Evolutionary conservation across 2,888 invertebrate species (phyloP).

Genomic region (Synergus itoensis): DNA sequence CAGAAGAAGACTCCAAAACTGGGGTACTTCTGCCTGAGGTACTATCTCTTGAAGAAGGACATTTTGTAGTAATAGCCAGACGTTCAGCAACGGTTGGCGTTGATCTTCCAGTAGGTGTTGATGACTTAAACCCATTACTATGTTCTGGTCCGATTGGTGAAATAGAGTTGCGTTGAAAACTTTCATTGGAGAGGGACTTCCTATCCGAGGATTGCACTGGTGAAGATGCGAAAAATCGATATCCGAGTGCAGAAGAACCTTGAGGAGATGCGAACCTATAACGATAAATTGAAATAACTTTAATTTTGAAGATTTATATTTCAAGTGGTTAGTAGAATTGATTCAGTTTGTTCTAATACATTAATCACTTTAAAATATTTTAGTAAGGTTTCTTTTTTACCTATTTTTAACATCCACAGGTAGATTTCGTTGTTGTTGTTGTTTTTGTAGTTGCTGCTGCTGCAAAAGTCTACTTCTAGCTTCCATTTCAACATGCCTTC

Average conservation of each 20-base stretch:
- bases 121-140: constrained; percentile 66
- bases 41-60: constrained; percentile 48
- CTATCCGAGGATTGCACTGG: constrained; percentile 62
- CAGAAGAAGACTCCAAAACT: constrained; percentile 61
- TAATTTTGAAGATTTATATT: background rate
- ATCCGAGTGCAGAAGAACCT: constrained; percentile 70
- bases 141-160: constrained; percentile 70
- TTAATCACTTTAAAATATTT: background rate
- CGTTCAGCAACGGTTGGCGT: constrained; percentile 69
- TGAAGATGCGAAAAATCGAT: constrained; percentile 73
- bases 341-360: background rate
- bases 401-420: constrained; percentile 71
- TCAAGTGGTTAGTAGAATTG: background rate
- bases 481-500: constrained; percentile 59
- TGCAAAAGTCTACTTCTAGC: constrained; percentile 58
- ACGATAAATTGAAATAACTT: constrained; percentile 20
- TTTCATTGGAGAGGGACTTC: constrained; percentile 60
- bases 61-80: constrained; percentile 60
- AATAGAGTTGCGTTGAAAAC: constrained; percentile 65
- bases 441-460: constrained; percentile 59
- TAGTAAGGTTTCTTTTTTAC: constrained; percentile 53
- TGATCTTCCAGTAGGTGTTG: constrained; percentile 66
- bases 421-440: constrained; percentile 56
- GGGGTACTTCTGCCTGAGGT: constrained; percentile 60
- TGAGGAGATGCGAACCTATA: constrained; percentile 71